A percentile compares a stretch with the other conserved stretches of the same genome.
These are phyloP conservation scores for Dermochelys coriacea DNA, from an alignment of 2,797 vertebrate species.

Conservation along the genomic window DNA sequence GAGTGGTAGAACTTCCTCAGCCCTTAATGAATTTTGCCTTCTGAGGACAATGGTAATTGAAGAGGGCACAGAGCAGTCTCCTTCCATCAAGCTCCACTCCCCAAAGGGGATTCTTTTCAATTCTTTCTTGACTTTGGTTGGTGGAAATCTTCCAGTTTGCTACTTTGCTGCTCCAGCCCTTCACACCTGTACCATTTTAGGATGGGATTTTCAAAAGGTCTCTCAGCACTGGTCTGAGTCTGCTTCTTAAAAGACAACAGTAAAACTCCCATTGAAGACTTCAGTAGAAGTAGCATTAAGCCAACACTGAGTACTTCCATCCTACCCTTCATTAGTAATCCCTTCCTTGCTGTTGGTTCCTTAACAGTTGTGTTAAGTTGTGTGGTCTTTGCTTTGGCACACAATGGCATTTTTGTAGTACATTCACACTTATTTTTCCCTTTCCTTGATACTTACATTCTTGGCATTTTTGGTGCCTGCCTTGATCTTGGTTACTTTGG, in stretches of 20 bases:
- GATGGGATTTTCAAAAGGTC: background rate
- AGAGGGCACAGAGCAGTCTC: background rate
- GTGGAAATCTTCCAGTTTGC: background rate
- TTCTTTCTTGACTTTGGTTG: background rate
- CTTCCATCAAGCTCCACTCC: background rate
- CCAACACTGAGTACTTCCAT: background rate
- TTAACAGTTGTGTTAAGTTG: background rate
- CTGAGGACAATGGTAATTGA: background rate
- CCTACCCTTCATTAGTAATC: background rate
- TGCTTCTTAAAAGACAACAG: background rate
- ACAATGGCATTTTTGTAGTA: background rate
- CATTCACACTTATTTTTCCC: background rate
- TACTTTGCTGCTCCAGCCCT: background rate
- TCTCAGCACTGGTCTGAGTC: background rate
- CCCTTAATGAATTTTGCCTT: background rate
- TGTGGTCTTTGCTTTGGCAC: background rate
- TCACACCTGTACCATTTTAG: slow-evolving; percentile 4
- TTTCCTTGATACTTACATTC: background rate
- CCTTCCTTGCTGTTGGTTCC: rapidly evolving
- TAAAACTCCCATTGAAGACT: background rate
- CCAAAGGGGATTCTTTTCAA: background rate
- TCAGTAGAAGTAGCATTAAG: background rate
- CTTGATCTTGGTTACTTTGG: background rate
- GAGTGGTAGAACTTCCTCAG: background rate
- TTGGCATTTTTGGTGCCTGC: background rate